A percentile compares a stretch with the other conserved stretches of the same genome.
Evolutionary conservation across 2,113 vertebrate genomes (phyloP).

Genomic region (Muntiacus reevesi): DNA sequence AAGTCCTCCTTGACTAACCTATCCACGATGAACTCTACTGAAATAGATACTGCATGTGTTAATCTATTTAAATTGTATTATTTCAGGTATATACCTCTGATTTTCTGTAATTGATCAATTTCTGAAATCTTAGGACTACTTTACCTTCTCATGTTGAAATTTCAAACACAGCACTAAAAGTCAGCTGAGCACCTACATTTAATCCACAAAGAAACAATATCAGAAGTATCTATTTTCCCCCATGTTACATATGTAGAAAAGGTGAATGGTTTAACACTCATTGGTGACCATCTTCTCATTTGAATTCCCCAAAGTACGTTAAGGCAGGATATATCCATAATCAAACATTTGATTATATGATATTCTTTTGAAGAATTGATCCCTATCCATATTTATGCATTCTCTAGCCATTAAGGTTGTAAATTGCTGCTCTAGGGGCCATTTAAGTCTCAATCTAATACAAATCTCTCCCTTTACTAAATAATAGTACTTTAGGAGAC

Average conservation of each 20-base stretch:
- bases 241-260: not conserved
- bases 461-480: not conserved
- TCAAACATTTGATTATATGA: constrained; percentile 10
- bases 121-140: not conserved
- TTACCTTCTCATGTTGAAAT: not conserved
- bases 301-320: not conserved
- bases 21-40: not conserved
- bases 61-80: not conserved
- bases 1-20: not conserved
- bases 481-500: not conserved
- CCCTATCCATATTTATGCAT: not conserved
- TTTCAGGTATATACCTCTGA: not conserved
- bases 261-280: not conserved
- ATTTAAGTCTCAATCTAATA: not conserved
- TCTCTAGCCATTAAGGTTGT: not conserved
- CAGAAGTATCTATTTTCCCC: not conserved
- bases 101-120: not conserved
- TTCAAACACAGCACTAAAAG: constrained; percentile 8
- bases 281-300: not conserved
- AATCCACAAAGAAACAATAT: not conserved
- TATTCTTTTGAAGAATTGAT: not conserved
- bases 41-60: not conserved
- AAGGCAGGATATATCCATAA: not conserved
- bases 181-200: not conserved
- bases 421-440: not conserved